Percentiles rank a stretch among this genome's conserved stretches.
These are phyloP conservation scores for Gallirallus australis DNA, from an alignment of 2,797 vertebrate genomes.

Conservation along the genomic window DNA sequence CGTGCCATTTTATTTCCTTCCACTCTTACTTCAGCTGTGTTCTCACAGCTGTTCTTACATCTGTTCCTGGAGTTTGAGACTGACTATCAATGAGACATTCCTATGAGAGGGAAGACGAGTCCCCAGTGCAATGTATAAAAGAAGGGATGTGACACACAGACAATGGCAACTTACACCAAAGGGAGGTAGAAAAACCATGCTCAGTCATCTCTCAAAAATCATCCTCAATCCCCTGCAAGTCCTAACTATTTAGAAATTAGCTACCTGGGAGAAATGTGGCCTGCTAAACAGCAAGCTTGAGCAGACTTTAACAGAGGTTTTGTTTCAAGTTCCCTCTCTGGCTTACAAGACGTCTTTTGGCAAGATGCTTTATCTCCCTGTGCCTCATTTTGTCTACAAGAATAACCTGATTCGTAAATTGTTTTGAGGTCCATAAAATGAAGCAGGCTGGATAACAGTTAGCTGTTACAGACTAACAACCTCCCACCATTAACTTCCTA, in stretches of 20 bases:
- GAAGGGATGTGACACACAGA: background rate
- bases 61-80: background rate
- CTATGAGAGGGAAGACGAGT: background rate
- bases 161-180: background rate
- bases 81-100: background rate
- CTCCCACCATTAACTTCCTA: background rate
- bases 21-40: background rate
- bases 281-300: background rate
- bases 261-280: background rate
- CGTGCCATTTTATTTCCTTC: background rate
- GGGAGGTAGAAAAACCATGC: background rate
- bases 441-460: background rate
- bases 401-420: background rate
- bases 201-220: background rate
- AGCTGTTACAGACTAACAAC: background rate
- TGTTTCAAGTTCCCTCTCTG: background rate
- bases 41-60: background rate
- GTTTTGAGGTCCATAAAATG: background rate
- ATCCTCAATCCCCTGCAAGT: accelerated
- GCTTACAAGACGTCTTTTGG: background rate
- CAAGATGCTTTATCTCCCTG: background rate
- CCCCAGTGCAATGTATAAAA: background rate
- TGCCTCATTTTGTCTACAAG: background rate
- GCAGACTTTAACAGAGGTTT: background rate
- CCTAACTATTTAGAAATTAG: background rate